phyloP scores from a whole-genome alignment of 2,888 invertebrate species.

The Osmoderma eremita region DNA sequence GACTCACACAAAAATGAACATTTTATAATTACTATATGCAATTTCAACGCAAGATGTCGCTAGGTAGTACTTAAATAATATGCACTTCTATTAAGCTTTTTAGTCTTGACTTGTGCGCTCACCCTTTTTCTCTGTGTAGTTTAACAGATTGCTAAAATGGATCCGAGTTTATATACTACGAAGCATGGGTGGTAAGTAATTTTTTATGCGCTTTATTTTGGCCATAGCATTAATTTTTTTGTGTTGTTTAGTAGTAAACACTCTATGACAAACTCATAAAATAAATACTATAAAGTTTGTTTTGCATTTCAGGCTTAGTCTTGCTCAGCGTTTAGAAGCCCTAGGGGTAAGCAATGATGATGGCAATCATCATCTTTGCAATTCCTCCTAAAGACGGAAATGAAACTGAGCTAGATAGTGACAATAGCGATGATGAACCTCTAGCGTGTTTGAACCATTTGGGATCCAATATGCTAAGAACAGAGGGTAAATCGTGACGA shows the following conservation, averaged over 20 bases:
- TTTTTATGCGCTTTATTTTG: not conserved
- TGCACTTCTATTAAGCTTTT: not conserved
- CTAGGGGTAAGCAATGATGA: slow-evolving; percentile 4
- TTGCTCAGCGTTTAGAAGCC: not conserved
- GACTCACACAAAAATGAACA: too few relatives aligned
- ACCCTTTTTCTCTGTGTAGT: not conserved
- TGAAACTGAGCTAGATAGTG: slow-evolving; percentile 6
- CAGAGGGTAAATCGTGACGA: slow-evolving; percentile 3
- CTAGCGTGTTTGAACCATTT: slow-evolving; percentile 1
- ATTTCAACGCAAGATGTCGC: too few relatives aligned
- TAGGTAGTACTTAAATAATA: not conserved
- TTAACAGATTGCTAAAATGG: not conserved
- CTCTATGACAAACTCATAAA: not conserved
- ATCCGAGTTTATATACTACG: not conserved
- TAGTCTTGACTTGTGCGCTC: not conserved
- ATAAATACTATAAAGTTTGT: slow-evolving; percentile 5
- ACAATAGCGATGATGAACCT: slow-evolving; percentile 9
- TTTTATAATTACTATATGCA: too few relatives aligned
- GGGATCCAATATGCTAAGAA: slow-evolving; percentile 6
- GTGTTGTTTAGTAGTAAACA: not conserved
- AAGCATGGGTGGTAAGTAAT: not conserved
- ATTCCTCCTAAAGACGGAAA: slow-evolving; percentile 2
- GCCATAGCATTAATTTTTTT: not conserved
- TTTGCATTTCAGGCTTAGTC: slow-evolving; percentile 3
- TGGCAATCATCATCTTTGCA: not conserved